Conservation (phyloP, 37 sponge, comb jelly and placozoan genomes). For the Dysidea cf. avara region DNA sequence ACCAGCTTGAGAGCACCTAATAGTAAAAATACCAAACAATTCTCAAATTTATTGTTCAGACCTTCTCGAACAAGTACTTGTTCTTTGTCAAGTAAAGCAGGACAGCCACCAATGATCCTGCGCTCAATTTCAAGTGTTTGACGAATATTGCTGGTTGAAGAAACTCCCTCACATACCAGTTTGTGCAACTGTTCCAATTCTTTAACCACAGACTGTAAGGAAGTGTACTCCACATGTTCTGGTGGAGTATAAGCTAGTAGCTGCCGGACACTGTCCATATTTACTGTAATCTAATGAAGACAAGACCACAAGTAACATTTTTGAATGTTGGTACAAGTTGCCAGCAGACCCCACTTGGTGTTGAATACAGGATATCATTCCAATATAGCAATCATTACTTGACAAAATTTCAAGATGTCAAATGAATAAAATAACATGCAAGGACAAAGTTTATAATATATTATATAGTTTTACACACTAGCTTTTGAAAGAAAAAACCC, state of each 20-base stretch:
- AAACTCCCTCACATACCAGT: slow-evolving; percentile 4
- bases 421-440: too few species aligned
- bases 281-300: slow-evolving; percentile 21
- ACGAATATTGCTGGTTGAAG: slow-evolving; percentile 22
- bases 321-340: too few species aligned
- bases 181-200: slow-evolving; percentile 54
- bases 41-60: not conserved
- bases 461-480: too few species aligned
- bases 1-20: too few species aligned
- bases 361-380: too few species aligned
- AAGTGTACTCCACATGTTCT: slow-evolving; percentile 59
- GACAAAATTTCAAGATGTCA: too few species aligned
- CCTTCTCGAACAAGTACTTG: slow-evolving; percentile 57
- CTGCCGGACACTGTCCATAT: slow-evolving; percentile 52
- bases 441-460: too few species aligned
- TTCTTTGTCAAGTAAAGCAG: slow-evolving; percentile 52
- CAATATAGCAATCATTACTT: too few species aligned
- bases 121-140: slow-evolving; percentile 49
- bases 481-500: too few species aligned
- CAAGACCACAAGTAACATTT: too few species aligned
- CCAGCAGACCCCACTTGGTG: too few species aligned
- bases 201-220: slow-evolving; percentile 9
- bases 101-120: slow-evolving; percentile 60
- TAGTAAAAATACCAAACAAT: too few species aligned
- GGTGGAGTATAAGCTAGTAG: slow-evolving; percentile 49